Evolutionary conservation across 2,888 invertebrate genomes (phyloP).

Genomic region (Phalangium opilio): DNA sequence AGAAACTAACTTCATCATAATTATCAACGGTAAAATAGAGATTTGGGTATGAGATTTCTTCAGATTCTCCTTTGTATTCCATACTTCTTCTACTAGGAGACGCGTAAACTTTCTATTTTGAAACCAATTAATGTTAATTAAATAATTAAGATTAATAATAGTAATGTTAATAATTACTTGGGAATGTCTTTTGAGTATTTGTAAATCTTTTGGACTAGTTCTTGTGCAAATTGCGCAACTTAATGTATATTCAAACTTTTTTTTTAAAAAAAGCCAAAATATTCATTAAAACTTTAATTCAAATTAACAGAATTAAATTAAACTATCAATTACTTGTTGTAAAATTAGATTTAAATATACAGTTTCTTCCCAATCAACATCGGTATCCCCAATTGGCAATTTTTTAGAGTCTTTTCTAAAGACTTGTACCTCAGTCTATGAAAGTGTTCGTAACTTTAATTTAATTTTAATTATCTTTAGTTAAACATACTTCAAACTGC

Average conservation of each 20-base stretch:
- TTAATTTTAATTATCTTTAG: slow-evolving; percentile 2
- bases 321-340: slow-evolving; percentile 50
- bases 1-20: slow-evolving; percentile 69
- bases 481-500: slow-evolving; percentile 49
- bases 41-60: slow-evolving; percentile 97
- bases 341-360: slow-evolving; percentile 92
- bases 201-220: slow-evolving; percentile 91
- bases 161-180: slow-evolving; percentile 41
- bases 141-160: too few species aligned
- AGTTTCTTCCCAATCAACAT: slow-evolving; percentile 98
- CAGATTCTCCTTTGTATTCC: slow-evolving; percentile 95
- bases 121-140: not conserved
- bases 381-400: slow-evolving; percentile 86
- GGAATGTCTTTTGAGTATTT: slow-evolving; percentile 79
- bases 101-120: slow-evolving; percentile 61
- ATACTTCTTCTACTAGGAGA: slow-evolving; percentile 91
- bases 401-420: slow-evolving; percentile 94
- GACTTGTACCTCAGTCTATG: slow-evolving; percentile 83
- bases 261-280: not conserved
- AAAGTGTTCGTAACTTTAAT: not conserved
- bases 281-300: not conserved
- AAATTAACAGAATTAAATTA: not conserved
- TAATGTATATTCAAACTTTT: slow-evolving; percentile 78
- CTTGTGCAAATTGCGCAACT: slow-evolving; percentile 95
- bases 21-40: slow-evolving; percentile 99